These are phyloP conservation scores for Callosobruchus maculatus DNA, from an alignment of 2,888 invertebrate species.

Conservation along the genomic window DNA sequence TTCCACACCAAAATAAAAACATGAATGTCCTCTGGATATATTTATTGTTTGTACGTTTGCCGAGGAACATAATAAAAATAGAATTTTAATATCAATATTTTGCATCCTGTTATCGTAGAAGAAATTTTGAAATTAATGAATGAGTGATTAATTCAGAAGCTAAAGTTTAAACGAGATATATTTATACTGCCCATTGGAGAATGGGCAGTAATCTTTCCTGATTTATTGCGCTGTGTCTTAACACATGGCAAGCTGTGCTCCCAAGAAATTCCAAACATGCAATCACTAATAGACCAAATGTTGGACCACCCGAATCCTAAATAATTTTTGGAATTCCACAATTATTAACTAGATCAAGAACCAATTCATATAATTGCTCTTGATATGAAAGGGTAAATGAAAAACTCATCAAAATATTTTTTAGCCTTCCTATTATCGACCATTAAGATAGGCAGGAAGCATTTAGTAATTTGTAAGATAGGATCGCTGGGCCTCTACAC, in stretches of 20 bases:
- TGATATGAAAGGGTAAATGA: background rate
- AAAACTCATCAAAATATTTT: conserved; percentile 6
- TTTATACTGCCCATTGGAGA: too few species aligned
- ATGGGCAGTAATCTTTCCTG: too few species aligned
- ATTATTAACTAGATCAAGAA: background rate
- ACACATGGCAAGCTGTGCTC: background rate
- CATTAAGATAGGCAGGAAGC: conserved; percentile 4
- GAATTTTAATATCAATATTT: too few species aligned
- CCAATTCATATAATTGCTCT: background rate
- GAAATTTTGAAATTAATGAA: too few species aligned
- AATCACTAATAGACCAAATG: too few species aligned
- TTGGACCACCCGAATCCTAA: background rate
- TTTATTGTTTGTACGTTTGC: background rate
- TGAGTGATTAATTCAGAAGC: too few species aligned
- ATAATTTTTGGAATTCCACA: background rate
- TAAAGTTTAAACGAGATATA: too few species aligned
- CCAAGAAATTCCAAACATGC: background rate
- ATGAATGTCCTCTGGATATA: background rate
- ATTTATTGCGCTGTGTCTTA: too few species aligned
- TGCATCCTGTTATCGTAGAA: too few species aligned
- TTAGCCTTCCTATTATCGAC: conserved; percentile 3
- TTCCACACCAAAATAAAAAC: background rate
- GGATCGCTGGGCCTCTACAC: background rate
- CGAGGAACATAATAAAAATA: background rate
- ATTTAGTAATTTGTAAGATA: conserved; percentile 9